Percentiles rank a stretch among this genome's conserved stretches.
phyloP scores from a whole-genome alignment of 1,140 invertebrate species.

The Drosophila baimaii region DNA sequence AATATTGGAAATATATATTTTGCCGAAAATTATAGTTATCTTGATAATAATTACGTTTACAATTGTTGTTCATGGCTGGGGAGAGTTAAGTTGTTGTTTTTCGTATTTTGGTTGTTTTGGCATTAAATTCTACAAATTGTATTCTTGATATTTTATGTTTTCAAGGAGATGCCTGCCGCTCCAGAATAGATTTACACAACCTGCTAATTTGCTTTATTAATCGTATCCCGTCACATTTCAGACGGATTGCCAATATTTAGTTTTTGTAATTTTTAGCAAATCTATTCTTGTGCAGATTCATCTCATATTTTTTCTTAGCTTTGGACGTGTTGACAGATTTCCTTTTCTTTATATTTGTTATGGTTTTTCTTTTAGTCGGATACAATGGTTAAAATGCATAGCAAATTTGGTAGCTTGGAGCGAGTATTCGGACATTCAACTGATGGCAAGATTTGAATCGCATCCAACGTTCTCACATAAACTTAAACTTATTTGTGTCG shows the following conservation, averaged over 20 bases:
- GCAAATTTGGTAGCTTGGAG: slow-evolving; percentile 29
- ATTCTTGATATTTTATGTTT: slow-evolving; percentile 42
- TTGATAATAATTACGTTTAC: slow-evolving; percentile 46
- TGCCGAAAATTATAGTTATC: slow-evolving; percentile 36
- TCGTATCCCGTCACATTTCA: background rate
- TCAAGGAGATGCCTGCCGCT: slow-evolving; percentile 14
- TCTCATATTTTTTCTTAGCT: background rate
- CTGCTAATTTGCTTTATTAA: background rate
- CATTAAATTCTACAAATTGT: slow-evolving; percentile 44
- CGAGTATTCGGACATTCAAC: slow-evolving; percentile 16
- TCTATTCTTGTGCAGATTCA: slow-evolving; percentile 21
- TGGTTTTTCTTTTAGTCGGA: slow-evolving; percentile 1
- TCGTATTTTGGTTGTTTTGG: slow-evolving; percentile 54
- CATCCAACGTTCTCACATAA: slow-evolving; percentile 20
- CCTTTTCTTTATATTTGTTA: slow-evolving; percentile 7
- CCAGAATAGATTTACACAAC: slow-evolving; percentile 20
- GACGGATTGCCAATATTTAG: background rate
- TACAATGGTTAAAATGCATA: slow-evolving; percentile 37
- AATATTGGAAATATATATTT: slow-evolving; percentile 34
- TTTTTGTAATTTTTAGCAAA: slow-evolving; percentile 10
- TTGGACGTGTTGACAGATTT: slow-evolving; percentile 40
- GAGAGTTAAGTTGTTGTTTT: slow-evolving; percentile 36
- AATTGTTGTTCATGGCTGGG: slow-evolving; percentile 44
- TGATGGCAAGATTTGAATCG: slow-evolving; percentile 39
- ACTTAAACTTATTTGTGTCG: slow-evolving; percentile 23